These are phyloP conservation scores for Microtus montanus DNA, from an alignment of 2,113 vertebrate species.

Conservation along the genomic window DNA sequence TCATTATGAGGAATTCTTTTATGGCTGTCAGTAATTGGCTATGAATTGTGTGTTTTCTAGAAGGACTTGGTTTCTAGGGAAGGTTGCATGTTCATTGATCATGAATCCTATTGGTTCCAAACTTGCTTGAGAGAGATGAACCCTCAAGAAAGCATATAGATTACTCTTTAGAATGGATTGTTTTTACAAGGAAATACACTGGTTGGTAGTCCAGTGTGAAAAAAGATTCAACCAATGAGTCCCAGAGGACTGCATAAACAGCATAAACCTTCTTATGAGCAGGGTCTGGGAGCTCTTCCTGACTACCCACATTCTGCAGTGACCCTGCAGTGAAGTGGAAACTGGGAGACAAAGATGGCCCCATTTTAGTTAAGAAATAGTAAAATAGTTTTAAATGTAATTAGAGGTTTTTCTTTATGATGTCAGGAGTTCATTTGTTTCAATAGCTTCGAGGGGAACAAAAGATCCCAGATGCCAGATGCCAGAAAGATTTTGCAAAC, in stretches of 20 bases:
- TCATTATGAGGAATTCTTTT: background rate
- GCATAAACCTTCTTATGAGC: background rate
- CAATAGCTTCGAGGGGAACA: constrained; percentile 23
- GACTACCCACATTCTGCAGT: background rate
- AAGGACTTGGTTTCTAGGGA: background rate
- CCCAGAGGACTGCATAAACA: background rate
- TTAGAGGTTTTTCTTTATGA: constrained; percentile 23
- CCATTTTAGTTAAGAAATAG: background rate
- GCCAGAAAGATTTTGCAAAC: constrained; percentile 25
- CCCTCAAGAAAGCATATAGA: background rate
- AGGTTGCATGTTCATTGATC: background rate
- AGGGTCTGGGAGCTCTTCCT: background rate
- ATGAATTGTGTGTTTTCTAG: background rate
- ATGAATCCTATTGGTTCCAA: background rate
- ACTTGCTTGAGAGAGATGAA: background rate
- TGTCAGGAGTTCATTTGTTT: background rate
- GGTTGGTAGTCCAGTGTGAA: constrained; percentile 15
- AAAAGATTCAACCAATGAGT: constrained; percentile 27
- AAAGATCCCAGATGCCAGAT: constrained; percentile 13
- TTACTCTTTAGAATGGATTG: background rate
- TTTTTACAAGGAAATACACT: background rate
- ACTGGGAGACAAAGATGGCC: background rate
- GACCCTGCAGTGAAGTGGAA: background rate
- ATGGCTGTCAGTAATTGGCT: background rate
- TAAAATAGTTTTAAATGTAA: background rate